These are phyloP conservation scores for Rhizoglyphus robini DNA, from an alignment of 1,140 invertebrate species.

Conservation along the genomic window DNA sequence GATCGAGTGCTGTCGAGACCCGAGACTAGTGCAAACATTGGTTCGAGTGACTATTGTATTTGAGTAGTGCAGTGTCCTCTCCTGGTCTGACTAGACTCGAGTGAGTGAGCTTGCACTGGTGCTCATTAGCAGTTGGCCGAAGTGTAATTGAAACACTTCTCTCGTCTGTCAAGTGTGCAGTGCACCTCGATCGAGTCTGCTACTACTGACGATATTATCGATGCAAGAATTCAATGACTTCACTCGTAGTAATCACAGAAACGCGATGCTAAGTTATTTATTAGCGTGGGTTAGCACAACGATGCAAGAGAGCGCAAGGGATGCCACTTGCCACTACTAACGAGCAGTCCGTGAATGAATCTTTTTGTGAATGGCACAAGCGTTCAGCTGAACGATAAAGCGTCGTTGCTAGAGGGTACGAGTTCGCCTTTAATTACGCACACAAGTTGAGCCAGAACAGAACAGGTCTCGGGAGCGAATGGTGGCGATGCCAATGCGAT, in stretches of 20 bases:
- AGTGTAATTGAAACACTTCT: too few species aligned
- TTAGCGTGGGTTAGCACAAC: slow-evolving; percentile 8
- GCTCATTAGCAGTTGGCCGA: too few species aligned
- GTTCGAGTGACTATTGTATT: too few species aligned
- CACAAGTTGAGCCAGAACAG: too few species aligned
- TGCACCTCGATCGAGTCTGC: not conserved
- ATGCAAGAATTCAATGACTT: not conserved
- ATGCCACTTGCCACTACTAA: not conserved
- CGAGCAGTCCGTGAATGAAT: not conserved
- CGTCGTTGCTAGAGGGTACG: not conserved
- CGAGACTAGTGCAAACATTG: too few species aligned
- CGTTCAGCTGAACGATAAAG: not conserved
- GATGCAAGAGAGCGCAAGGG: not conserved
- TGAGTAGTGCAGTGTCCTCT: too few species aligned
- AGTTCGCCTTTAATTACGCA: not conserved
- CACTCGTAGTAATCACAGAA: not conserved
- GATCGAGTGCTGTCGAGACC: not conserved
- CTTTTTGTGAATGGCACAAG: not conserved
- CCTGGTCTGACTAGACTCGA: too few species aligned
- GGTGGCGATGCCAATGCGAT: not conserved
- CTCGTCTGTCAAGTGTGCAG: not conserved
- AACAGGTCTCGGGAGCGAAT: not conserved
- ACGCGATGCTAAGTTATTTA: slow-evolving; percentile 13
- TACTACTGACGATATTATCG: not conserved
- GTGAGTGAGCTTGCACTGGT: too few species aligned